Evolutionary conservation across 2,888 invertebrate genomes (phyloP).

Genomic region (Notodonta ziczac): DNA sequence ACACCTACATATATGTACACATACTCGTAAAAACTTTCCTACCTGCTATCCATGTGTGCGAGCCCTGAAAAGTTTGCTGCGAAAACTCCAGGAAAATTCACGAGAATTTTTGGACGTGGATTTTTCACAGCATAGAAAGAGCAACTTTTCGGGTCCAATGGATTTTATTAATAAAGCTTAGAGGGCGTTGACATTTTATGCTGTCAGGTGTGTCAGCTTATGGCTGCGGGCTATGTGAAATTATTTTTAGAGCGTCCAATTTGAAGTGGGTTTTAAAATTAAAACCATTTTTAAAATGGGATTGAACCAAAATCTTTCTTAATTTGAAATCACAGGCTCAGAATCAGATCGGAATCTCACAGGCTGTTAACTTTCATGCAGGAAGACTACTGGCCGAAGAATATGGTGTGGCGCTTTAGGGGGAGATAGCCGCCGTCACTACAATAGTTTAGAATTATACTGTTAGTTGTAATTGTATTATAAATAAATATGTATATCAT

Average conservation of each 20-base stretch:
- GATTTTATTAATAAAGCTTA: conserved; percentile 1
- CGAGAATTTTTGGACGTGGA: not conserved
- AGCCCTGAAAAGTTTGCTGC: not conserved
- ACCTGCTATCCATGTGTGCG: not conserved
- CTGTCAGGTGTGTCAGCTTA: not conserved
- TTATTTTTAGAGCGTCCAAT: too few relatives aligned
- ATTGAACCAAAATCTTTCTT: too few relatives aligned
- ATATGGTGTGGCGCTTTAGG: too few relatives aligned
- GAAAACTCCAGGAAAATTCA: not conserved
- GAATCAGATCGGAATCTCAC: too few relatives aligned
- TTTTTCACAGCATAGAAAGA: not conserved
- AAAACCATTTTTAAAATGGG: too few relatives aligned
- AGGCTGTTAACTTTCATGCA: too few relatives aligned
- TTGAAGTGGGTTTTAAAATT: not conserved
- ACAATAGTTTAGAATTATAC: too few relatives aligned
- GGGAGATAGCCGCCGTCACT: too few relatives aligned
- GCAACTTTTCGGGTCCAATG: not conserved
- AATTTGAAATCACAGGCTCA: too few relatives aligned
- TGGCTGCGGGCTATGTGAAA: not conserved
- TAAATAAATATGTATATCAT: too few relatives aligned
- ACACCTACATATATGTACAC: not conserved
- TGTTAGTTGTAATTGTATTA: too few relatives aligned
- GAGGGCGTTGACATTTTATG: not conserved
- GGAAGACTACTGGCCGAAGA: too few relatives aligned
- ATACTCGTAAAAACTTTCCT: not conserved